Percentiles rank a stretch among this genome's conserved stretches.
These are phyloP conservation scores for Xiphorhynchus erythropygius DNA, from an alignment of 2,797 vertebrate species.

Conservation along the genomic window DNA sequence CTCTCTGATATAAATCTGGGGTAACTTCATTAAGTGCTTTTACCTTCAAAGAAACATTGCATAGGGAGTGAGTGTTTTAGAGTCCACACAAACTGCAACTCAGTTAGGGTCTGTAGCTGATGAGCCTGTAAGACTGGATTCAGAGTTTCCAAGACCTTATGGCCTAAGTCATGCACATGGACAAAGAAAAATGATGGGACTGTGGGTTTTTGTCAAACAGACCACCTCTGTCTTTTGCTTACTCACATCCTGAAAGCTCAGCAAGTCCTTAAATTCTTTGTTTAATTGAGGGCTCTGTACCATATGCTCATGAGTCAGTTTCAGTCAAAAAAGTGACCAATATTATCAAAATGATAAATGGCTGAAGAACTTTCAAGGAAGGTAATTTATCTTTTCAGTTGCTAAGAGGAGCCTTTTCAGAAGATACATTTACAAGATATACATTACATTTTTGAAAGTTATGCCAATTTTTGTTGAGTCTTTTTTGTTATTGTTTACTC, in stretches of 20 bases:
- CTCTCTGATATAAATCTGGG: neutral
- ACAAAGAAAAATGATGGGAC: neutral
- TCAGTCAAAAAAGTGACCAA: slow-evolving; percentile 33
- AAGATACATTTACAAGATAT: neutral
- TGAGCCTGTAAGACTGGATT: neutral
- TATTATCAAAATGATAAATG: slow-evolving; percentile 41
- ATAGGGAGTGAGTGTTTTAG: neutral
- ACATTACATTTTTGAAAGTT: neutral
- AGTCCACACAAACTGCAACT: neutral
- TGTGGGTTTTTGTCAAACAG: neutral
- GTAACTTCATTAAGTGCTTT: neutral
- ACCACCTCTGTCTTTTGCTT: neutral
- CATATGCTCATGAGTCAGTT: slow-evolving; percentile 13
- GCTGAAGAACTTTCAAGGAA: neutral
- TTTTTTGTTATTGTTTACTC: neutral
- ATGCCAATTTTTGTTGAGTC: neutral
- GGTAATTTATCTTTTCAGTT: slow-evolving; percentile 22
- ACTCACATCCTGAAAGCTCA: neutral
- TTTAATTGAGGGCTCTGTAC: slow-evolving; percentile 7
- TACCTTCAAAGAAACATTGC: neutral
- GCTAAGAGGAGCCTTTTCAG: neutral
- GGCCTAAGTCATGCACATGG: neutral
- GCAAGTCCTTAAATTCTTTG: neutral
- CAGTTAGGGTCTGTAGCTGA: neutral
- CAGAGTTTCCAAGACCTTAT: neutral